Conservation (phyloP, 2,797 vertebrate genomes). For the Pseudopleuronectes americanus region DNA sequence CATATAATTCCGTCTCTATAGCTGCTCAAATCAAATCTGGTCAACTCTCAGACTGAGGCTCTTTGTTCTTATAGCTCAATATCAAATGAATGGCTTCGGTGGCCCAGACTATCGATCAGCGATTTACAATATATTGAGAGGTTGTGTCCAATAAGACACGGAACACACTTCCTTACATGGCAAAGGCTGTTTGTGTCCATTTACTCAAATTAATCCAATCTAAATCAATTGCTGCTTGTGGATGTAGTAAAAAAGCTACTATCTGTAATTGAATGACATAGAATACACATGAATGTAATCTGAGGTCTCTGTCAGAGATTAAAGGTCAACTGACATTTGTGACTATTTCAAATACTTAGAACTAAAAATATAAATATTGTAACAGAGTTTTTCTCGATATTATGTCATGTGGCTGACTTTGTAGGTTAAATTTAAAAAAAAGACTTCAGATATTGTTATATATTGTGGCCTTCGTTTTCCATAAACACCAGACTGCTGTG, state of each 20-base stretch:
- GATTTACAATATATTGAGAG: constrained; percentile 29
- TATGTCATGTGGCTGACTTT: no score
- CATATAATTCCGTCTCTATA: constrained; percentile 56
- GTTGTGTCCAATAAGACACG: not conserved
- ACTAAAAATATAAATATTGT: not conserved
- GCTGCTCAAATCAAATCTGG: constrained; percentile 57
- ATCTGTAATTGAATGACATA: not conserved
- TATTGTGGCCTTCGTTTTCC: no score
- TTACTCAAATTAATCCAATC: no score
- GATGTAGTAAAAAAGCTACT: not conserved
- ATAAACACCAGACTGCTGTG: no score
- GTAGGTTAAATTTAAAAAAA: no score
- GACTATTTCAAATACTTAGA: no score
- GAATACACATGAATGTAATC: no score
- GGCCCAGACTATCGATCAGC: constrained; percentile 19
- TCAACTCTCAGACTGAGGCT: constrained; percentile 42
- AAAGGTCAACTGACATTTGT: not conserved
- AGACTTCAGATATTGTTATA: no score
- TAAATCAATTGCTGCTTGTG: not conserved
- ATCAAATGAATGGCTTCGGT: constrained; percentile 24
- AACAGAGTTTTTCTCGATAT: not conserved
- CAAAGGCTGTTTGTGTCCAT: constrained; percentile 2
- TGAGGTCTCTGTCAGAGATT: no score
- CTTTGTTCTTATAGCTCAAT: constrained; percentile 43
- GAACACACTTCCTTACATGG: not conserved